phyloP scores from a whole-genome alignment of 1,140 invertebrate genomes.

The Hycleus phaleratus region DNA sequence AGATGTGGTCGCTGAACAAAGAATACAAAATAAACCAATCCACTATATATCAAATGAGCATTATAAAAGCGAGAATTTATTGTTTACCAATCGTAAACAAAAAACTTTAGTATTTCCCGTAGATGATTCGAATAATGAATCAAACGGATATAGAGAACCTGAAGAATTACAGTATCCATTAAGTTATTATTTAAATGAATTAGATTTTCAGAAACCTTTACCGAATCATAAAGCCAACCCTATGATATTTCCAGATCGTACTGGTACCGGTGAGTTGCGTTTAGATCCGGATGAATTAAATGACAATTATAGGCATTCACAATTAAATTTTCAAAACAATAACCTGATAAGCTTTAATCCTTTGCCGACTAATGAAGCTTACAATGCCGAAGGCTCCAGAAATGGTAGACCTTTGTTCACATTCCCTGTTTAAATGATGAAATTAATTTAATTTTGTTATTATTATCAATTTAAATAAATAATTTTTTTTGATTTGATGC shows the following conservation, averaged over 20 bases:
- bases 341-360: conserved; percentile 11
- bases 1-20: conserved; percentile 1
- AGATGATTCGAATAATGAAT: conserved; percentile 6
- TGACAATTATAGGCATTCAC: conserved; percentile 5
- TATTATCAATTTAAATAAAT: neutral
- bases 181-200: conserved; percentile 8
- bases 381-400: neutral
- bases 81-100: neutral
- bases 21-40: conserved; percentile 23
- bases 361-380: conserved; percentile 2
- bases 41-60: conserved; percentile 4
- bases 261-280: conserved; percentile 41
- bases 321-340: conserved; percentile 12
- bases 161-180: conserved; percentile 17
- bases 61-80: neutral
- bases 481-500: neutral
- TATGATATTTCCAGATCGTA: conserved; percentile 41
- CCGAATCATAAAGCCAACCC: conserved; percentile 28
- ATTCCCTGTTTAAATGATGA: neutral
- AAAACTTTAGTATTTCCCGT: conserved; percentile 18
- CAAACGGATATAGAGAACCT: conserved; percentile 13
- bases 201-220: conserved; percentile 28
- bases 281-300: conserved; percentile 29
- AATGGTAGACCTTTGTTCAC: conserved; percentile 4
- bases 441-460: neutral